Conservation (phyloP, 2,797 vertebrate species). For the Sciaenops ocellatus region DNA sequence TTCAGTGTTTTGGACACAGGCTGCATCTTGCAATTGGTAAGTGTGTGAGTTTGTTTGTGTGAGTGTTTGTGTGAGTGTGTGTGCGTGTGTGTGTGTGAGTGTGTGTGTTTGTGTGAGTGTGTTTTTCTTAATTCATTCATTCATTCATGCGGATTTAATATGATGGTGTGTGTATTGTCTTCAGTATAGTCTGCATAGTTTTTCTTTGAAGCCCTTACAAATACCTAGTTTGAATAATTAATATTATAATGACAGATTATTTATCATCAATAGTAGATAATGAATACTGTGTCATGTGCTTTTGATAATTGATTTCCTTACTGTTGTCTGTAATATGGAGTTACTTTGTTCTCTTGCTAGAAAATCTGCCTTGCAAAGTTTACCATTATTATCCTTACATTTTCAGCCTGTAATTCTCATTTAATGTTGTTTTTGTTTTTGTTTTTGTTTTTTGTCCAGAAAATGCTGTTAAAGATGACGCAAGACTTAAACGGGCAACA, state of each 20-base stretch:
- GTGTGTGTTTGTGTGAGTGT: too few species aligned
- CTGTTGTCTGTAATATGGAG: too few species aligned
- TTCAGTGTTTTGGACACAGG: conserved; percentile 3
- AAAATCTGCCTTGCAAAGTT: too few species aligned
- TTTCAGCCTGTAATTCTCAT: neutral
- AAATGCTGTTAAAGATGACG: conserved; percentile 26
- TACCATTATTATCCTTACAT: conserved; percentile 7
- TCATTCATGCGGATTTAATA: neutral
- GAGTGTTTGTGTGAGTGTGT: too few species aligned
- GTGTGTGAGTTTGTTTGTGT: too few species aligned
- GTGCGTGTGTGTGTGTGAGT: too few species aligned
- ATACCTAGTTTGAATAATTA: too few species aligned
- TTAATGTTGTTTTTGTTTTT: neutral
- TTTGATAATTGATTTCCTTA: too few species aligned
- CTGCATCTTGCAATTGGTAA: neutral
- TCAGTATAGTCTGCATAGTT: neutral
- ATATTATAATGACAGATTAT: too few species aligned
- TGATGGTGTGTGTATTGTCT: neutral
- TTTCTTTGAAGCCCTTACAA: neutral
- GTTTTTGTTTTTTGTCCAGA: conserved; percentile 7
- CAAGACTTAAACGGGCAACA: neutral
- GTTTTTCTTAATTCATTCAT: neutral
- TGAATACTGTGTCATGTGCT: too few species aligned
- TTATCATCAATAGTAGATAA: too few species aligned
- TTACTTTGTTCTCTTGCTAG: too few species aligned